These are phyloP conservation scores for Drosophila carrolli DNA, from an alignment of 1,140 invertebrate genomes.

Conservation along the genomic window DNA sequence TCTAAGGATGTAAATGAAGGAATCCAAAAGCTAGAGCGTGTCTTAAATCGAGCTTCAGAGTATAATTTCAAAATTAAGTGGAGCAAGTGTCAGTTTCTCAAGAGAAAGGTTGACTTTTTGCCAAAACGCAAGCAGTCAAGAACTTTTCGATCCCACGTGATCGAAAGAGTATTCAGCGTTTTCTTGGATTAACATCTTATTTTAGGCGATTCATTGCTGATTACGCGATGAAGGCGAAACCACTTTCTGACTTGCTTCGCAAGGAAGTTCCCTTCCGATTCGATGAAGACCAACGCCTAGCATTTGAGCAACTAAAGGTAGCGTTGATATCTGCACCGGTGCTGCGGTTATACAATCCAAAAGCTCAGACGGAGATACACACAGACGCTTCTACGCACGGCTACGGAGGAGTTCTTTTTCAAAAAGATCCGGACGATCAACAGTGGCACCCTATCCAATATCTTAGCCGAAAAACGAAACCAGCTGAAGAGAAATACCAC, in stretches of 20 bases:
- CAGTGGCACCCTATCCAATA: too few relatives aligned
- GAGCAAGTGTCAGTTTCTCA: not conserved
- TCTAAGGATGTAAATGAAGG: not conserved
- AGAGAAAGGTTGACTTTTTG: not conserved
- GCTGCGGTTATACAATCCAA: too few relatives aligned
- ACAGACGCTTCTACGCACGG: too few relatives aligned
- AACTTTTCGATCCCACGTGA: not conserved
- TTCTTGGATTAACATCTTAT: not conserved
- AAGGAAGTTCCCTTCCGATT: not conserved
- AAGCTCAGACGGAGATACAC: too few relatives aligned
- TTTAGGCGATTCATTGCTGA: conserved; percentile 1
- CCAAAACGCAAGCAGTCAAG: not conserved
- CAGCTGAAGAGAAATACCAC: too few relatives aligned
- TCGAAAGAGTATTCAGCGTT: not conserved
- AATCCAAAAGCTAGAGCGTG: not conserved
- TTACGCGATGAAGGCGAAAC: not conserved
- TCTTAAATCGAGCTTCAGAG: not conserved
- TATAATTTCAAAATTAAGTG: not conserved
- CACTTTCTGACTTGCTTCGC: not conserved
- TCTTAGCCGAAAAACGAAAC: too few relatives aligned
- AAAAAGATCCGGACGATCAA: too few relatives aligned
- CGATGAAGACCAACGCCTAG: too few relatives aligned
- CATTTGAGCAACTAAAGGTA: too few relatives aligned
- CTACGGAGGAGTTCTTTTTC: too few relatives aligned
- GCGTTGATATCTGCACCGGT: not conserved